Evolutionary conservation across 2,113 vertebrate species (phyloP).

Genomic region (Perca fluviatilis): DNA sequence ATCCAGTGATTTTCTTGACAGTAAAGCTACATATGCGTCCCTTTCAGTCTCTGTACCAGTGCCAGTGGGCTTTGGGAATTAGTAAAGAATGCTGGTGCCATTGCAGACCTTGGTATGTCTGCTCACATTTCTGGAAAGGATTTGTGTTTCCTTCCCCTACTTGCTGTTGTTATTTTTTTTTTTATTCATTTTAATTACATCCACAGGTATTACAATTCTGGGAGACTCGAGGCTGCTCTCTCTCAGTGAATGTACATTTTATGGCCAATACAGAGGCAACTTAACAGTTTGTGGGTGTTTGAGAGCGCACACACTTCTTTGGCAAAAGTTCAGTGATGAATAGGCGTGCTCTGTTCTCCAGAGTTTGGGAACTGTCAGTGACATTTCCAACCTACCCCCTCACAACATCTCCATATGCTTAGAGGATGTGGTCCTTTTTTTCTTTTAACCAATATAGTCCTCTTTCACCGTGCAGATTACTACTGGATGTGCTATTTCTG

Average conservation of each 20-base stretch:
- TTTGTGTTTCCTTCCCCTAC: slow-evolving; percentile 55
- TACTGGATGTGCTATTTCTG: slow-evolving; percentile 54
- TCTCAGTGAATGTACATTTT: slow-evolving; percentile 48
- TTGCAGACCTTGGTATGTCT: slow-evolving; percentile 57
- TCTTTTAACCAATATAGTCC: slow-evolving; percentile 66
- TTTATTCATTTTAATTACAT: slow-evolving; percentile 63
- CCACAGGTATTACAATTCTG: slow-evolving; percentile 58
- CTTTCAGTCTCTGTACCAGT: slow-evolving; percentile 60
- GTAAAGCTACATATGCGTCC: slow-evolving; percentile 67
- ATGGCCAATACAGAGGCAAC: slow-evolving; percentile 30
- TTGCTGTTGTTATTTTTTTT: slow-evolving; percentile 59
- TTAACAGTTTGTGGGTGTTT: slow-evolving; percentile 61
- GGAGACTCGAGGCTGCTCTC: slow-evolving; percentile 20
- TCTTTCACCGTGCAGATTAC: slow-evolving; percentile 67
- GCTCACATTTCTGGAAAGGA: slow-evolving; percentile 66
- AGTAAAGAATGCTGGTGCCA: slow-evolving; percentile 67
- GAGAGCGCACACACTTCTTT: slow-evolving; percentile 51
- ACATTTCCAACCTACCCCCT: slow-evolving; percentile 64
- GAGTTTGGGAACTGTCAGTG: slow-evolving; percentile 70
- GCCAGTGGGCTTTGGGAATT: slow-evolving; percentile 71
- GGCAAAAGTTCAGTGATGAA: slow-evolving; percentile 77
- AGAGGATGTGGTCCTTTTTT: slow-evolving; percentile 75
- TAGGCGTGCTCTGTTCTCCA: slow-evolving; percentile 76
- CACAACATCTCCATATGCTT: slow-evolving; percentile 72
- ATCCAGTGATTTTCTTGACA: slow-evolving; percentile 82